Conservation (phyloP, 2,113 vertebrate species). For the Misgurnus mizolepis region DNA sequence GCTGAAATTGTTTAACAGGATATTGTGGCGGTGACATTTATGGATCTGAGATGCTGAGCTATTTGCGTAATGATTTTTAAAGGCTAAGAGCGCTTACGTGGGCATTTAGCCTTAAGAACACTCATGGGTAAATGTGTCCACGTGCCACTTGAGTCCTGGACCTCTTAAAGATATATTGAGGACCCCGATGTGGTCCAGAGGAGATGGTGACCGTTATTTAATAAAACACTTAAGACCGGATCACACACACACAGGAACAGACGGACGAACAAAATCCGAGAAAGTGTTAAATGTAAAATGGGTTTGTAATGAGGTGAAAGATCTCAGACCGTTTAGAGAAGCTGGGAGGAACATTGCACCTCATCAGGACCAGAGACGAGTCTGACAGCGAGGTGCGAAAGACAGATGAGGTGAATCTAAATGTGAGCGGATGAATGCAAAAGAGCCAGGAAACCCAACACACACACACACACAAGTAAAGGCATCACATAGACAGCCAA, state of each 20-base stretch:
- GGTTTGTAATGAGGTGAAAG: conserved; percentile 50
- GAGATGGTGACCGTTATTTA: not conserved
- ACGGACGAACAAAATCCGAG: not conserved
- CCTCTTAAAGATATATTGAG: not conserved
- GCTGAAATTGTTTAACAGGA: conserved; percentile 65
- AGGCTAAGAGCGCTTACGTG: conserved; percentile 14
- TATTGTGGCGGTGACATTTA: conserved; percentile 59
- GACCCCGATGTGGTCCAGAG: not conserved
- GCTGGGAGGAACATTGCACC: conserved; percentile 51
- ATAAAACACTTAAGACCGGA: not conserved
- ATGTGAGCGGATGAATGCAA: conserved; percentile 41
- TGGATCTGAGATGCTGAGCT: conserved; percentile 54
- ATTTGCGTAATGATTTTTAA: conserved; percentile 64
- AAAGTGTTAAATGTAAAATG: conserved; percentile 24
- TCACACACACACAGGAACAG: too few species aligned
- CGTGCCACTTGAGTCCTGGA: not conserved
- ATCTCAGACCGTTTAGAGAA: conserved; percentile 33
- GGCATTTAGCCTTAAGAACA: not conserved
- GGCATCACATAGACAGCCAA: not conserved
- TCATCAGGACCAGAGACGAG: conserved; percentile 57
- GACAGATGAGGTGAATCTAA: conserved; percentile 65
- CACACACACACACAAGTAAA: not conserved
- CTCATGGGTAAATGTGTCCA: not conserved
- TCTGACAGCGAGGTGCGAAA: conserved; percentile 54
- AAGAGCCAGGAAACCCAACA: conserved; percentile 6